Percentiles rank a stretch among this genome's conserved stretches.
These are phyloP conservation scores for Halichoeres trimaculatus DNA, from an alignment of 2,113 vertebrate genomes.

Conservation along the genomic window DNA sequence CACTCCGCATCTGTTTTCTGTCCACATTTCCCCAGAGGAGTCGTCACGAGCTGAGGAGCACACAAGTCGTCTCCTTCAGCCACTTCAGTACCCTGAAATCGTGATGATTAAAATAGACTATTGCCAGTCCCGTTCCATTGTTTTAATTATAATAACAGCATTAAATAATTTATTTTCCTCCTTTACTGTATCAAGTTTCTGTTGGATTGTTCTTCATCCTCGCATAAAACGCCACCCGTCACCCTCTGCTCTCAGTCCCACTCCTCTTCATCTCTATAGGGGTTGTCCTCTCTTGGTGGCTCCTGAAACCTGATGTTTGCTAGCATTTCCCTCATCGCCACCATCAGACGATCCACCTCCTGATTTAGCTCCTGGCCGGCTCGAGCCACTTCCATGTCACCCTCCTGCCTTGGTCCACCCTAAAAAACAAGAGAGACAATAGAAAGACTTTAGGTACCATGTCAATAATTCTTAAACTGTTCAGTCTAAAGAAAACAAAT, in stretches of 20 bases:
- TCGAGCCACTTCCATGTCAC: slow-evolving; percentile 87
- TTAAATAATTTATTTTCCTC: slow-evolving; percentile 15
- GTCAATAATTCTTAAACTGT: not conserved
- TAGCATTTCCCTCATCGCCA: slow-evolving; percentile 97
- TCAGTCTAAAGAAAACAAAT: too few species aligned
- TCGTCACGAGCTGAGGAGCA: too few species aligned
- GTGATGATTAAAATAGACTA: not conserved
- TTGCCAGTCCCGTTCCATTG: not conserved
- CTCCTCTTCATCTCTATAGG: slow-evolving; percentile 88
- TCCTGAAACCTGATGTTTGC: slow-evolving; percentile 97
- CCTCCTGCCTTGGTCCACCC: slow-evolving; percentile 85
- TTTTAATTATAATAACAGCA: slow-evolving; percentile 19
- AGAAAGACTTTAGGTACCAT: not conserved
- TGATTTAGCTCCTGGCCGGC: slow-evolving; percentile 92
- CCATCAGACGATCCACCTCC: slow-evolving; percentile 95
- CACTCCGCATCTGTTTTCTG: not conserved
- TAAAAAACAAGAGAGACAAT: slow-evolving; percentile 50
- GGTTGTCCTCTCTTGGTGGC: slow-evolving; percentile 84
- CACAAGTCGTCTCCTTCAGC: too few species aligned
- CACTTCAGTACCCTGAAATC: too few species aligned
- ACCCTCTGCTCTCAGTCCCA: slow-evolving; percentile 80
- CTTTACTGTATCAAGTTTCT: slow-evolving; percentile 1
- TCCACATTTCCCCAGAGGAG: too few species aligned
- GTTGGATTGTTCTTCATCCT: slow-evolving; percentile 10
- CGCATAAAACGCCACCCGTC: not conserved